These are phyloP conservation scores for Syritta pipiens DNA, from an alignment of 2,888 invertebrate species.

Conservation along the genomic window DNA sequence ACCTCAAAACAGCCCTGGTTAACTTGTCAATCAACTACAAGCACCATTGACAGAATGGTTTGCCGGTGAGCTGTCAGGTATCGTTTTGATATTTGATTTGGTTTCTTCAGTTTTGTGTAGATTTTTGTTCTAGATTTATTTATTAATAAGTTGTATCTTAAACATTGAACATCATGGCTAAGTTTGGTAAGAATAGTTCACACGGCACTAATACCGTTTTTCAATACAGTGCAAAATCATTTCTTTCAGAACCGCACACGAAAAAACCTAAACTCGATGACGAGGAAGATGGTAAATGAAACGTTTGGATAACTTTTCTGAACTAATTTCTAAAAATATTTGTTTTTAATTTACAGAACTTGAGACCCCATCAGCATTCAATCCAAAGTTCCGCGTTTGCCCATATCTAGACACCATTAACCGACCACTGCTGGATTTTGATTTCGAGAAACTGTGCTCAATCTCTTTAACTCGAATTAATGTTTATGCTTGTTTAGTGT, in stretches of 20 bases:
- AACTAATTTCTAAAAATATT: neutral
- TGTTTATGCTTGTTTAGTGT: constrained; percentile 99
- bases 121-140: constrained; percentile 13
- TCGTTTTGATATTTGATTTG: too few relatives aligned
- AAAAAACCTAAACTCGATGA: constrained; percentile 40
- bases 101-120: too few relatives aligned
- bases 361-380: constrained; percentile 79
- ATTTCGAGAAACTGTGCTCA: constrained; percentile 99
- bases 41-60: too few relatives aligned
- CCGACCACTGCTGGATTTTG: constrained; percentile 97
- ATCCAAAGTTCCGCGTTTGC: constrained; percentile 84
- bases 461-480: constrained; percentile 98
- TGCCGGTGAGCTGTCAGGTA: too few relatives aligned
- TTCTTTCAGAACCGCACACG: constrained; percentile 23
- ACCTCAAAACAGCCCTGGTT: too few relatives aligned
- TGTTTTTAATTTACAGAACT: constrained; percentile 26
- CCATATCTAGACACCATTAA: constrained; percentile 99
- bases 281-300: constrained; percentile 47
- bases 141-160: constrained; percentile 3
- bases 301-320: too few relatives aligned
- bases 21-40: too few relatives aligned
- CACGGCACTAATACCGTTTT: too few relatives aligned
- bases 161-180: constrained; percentile 9
- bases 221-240: neutral
- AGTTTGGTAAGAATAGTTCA: constrained; percentile 22